A percentile compares a stretch with the other conserved stretches of the same genome.
Conservation (phyloP, 30 jellyfish, hydroid and myxozoan species). For the Aurelia aurita complex sp. Pacific region DNA sequence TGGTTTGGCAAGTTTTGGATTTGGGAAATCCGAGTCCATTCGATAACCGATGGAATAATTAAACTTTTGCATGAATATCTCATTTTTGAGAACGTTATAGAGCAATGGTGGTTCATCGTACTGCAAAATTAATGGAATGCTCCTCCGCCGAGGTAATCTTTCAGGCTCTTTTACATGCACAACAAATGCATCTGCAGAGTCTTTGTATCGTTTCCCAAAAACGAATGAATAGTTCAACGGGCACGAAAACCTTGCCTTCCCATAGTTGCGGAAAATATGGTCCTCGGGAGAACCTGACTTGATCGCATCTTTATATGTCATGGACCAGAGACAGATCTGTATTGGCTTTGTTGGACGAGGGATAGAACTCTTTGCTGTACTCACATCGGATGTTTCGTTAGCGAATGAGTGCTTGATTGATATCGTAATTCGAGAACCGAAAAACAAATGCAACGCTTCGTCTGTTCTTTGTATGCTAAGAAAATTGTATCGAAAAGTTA, state of each 20-base stretch:
- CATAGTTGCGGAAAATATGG: constrained; percentile 50
- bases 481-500: constrained; percentile 13
- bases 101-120: constrained; percentile 59
- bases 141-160: constrained; percentile 10
- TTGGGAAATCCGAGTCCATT: constrained; percentile 68
- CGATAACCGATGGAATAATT: constrained; percentile 66
- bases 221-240: constrained; percentile 48
- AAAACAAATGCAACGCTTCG: background rate
- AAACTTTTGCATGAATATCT: constrained; percentile 40
- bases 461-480: constrained; percentile 16
- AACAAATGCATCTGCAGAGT: constrained; percentile 13
- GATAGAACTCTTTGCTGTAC: background rate
- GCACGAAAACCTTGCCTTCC: constrained; percentile 45
- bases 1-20: constrained; percentile 59
- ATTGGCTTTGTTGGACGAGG: constrained; percentile 14
- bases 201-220: constrained; percentile 5
- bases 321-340: constrained; percentile 59
- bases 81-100: constrained; percentile 5
- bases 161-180: constrained; percentile 39
- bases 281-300: background rate
- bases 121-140: constrained; percentile 43
- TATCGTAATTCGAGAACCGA: constrained; percentile 38
- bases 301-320: background rate
- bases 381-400: background rate
- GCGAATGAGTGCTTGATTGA: constrained; percentile 6